Base-by-base conservation (phyloP, 2,888 invertebrate species). In the Elegia similella region DNA sequence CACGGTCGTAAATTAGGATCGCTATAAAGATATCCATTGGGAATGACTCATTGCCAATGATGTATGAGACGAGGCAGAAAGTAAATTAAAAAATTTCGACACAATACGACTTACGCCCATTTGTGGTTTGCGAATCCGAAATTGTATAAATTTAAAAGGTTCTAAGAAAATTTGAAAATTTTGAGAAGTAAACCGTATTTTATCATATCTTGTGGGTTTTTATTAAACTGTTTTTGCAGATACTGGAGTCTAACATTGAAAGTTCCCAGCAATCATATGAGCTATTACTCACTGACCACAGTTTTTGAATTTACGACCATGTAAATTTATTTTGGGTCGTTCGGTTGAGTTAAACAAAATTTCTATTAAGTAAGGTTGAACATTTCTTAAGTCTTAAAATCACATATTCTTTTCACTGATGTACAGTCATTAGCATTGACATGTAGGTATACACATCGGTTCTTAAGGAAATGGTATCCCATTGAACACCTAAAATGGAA, bases 1-100 rank as follows among this genome's bases (percentile, higher is more conserved):
- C 72, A 70, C 57, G 64, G 72, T 67, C 76, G 66, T 82, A 82
- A 82, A 82, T 82, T 72, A 80, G 59, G 59, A 62, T 59, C 64
- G 64, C 67, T 64, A 74, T 75, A 75, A 77, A 75, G 66, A 65
- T 65, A 63, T 69, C 70, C 70, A 65, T 68, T 69, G 59, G 60
- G 66, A 67, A 62, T 68, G 69, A 55, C 44, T 46, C 54, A 55
- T 55, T 44, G 34, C 6, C 44, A 43, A 55, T 55, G 44, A 55
- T 34, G 54, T 30, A 55, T 46, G 54, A 15, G 32, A 46, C 16
- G 50, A 50, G 17, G 17, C 38, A 10, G 34, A 34, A 34, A 17
- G 50, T 34, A 17, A 50, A 50, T 50, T 50, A 50, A 50, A 50
- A 50, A 38, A 17, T 17, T 50, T 50, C 38, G 10, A 38, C 50